phyloP scores from a whole-genome alignment of 2,888 invertebrate genomes.

The Drosophila suboccidentalis region DNA sequence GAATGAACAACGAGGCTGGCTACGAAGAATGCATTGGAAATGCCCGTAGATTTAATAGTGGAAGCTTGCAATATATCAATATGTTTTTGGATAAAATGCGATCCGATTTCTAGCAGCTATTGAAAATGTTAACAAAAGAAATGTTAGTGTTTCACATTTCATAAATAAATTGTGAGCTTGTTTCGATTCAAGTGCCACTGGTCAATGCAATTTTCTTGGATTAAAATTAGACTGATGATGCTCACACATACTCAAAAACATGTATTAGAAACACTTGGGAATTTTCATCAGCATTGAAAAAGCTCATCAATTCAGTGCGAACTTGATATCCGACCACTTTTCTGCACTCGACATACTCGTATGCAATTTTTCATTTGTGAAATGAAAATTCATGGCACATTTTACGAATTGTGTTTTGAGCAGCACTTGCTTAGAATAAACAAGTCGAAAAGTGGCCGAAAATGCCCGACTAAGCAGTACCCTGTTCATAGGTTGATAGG shows the following conservation, averaged over 20 bases:
- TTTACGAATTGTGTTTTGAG: constrained; percentile 12
- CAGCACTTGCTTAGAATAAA: constrained; percentile 15
- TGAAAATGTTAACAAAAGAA: neutral
- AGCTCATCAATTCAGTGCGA: constrained; percentile 3
- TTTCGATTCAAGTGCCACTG: neutral
- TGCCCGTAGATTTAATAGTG: constrained; percentile 33
- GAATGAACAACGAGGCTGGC: constrained; percentile 52
- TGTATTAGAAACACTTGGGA: neutral
- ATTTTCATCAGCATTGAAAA: constrained; percentile 2
- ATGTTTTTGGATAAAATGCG: constrained; percentile 45
- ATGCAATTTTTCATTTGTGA: constrained; percentile 16
- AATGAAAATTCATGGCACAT: constrained; percentile 29
- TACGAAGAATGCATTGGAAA: constrained; percentile 31
- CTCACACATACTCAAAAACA: constrained; percentile 9
- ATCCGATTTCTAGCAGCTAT: constrained; percentile 42
- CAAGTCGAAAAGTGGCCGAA: neutral
- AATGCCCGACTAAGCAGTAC: neutral
- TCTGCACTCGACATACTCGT: constrained; percentile 1
- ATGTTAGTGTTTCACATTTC: constrained; percentile 4
- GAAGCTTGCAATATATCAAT: constrained; percentile 15
- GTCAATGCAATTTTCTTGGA: neutral
- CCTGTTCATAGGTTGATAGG: constrained; percentile 1
- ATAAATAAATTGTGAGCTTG: constrained; percentile 8
- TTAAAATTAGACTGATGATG: neutral
- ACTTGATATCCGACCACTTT: constrained; percentile 23